These are phyloP conservation scores for Charina bottae DNA, from an alignment of 2,113 vertebrate genomes.

Conservation along the genomic window DNA sequence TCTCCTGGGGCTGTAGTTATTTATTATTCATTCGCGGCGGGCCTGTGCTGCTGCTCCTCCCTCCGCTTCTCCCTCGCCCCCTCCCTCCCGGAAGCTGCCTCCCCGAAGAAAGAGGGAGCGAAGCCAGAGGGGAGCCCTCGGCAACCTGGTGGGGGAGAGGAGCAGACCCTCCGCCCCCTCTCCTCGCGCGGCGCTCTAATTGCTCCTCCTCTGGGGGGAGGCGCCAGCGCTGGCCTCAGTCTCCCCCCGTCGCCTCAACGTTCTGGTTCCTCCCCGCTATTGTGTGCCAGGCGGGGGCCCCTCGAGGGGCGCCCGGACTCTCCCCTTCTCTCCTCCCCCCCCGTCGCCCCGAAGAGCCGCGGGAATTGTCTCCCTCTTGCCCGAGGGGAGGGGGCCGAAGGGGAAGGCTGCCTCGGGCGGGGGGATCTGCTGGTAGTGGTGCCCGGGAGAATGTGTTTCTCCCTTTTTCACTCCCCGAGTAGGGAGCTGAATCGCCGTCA, in stretches of 20 bases:
- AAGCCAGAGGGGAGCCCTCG: background rate
- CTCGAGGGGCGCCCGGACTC: slow-evolving; percentile 11
- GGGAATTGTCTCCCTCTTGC: background rate
- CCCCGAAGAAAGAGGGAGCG: slow-evolving; percentile 4
- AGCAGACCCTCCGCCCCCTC: background rate
- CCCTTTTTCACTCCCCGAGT: background rate
- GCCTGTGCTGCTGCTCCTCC: slow-evolving; percentile 11
- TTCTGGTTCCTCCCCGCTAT: slow-evolving; percentile 12
- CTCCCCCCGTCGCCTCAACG: background rate
- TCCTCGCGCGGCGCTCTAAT: slow-evolving; percentile 9
- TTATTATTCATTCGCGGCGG: slow-evolving; percentile 47
- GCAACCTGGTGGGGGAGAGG: background rate
- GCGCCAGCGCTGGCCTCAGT: background rate
- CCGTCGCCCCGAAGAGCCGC: no score
- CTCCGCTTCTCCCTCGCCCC: background rate
- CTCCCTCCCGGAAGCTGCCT: slow-evolving; percentile 30
- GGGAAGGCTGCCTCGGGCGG: background rate
- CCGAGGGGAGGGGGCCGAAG: background rate
- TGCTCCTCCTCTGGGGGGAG: slow-evolving; percentile 21
- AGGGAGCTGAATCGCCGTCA: background rate
- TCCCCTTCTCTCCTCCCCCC: no score
- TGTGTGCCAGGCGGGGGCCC: slow-evolving; percentile 38
- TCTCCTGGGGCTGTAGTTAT: slow-evolving; percentile 35
- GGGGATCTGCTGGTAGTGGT: background rate
- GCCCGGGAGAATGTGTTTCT: background rate